Base-by-base conservation (phyloP, 2,888 invertebrate species). In the Platynereis dumerilii region DNA sequence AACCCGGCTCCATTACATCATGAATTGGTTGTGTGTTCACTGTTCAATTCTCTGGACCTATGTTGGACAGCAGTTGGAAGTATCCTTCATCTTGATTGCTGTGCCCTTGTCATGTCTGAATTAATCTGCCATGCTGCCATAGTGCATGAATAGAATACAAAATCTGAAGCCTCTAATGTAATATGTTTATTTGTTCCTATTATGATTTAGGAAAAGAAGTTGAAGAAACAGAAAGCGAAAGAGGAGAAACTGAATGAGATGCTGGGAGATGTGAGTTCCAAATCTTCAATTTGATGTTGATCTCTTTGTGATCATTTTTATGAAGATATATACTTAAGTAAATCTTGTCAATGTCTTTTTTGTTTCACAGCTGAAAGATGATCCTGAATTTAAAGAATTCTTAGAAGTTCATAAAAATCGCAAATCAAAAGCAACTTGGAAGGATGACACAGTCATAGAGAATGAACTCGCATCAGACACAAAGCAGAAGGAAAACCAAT, bases 361-460 rank as follows among this genome's bases (percentile, higher is more conserved):
- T 59, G 7, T 26, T 10, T 17, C 15, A 22, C 67, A 80, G 78
- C 66, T 82, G 22, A 78, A 80, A 68, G 90, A 92, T 85, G 95
- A 96, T 86, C 92, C 94, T 28, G 86, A 92, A 58, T 96, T 97
- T 86, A 87, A 89, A 69, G 95, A 96, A 82, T 97, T 94, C 81
- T 87, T 96, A 82, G 90, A 92, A 83, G 89, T 90, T n/a, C 94
- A 95, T 82, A 87, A 90, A 56, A 88, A 88, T 67, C 64, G 70
- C 7, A 56, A 68, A 5, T 69, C 60, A 1, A 80, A 80, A 85
- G 53, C 82, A 26, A 65, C 78, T 0, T 89, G 89, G 89, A 85
- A 81, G 24, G 88, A 89, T 78, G 89, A 89, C 76, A 75, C 74
- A 12, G 12, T 34, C 34, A 34, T 34, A 34, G 34, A 34, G 34